phyloP scores from a whole-genome alignment of 2,888 invertebrate genomes.

The Orchesellides sinensis region DNA sequence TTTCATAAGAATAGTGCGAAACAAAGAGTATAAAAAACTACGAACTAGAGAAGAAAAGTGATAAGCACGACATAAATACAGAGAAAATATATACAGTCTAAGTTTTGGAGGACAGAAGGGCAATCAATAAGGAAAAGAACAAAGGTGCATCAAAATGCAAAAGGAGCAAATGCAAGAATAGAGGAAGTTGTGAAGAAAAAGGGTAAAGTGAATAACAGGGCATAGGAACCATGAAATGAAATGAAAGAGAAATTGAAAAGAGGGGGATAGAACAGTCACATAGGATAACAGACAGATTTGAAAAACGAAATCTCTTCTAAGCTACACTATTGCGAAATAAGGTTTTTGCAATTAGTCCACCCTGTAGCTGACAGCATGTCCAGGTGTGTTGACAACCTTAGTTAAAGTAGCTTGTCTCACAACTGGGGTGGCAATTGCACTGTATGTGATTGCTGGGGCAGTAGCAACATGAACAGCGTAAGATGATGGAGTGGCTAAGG shows the following conservation, averaged over 20 bases:
- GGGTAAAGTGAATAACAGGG: too few relatives aligned
- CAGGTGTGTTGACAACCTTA: constrained; percentile 77
- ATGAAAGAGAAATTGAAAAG: background rate
- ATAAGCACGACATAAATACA: too few relatives aligned
- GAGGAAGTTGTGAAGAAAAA: too few relatives aligned
- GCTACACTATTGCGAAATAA: too few relatives aligned
- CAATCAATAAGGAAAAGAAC: too few relatives aligned
- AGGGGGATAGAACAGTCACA: constrained; percentile 26
- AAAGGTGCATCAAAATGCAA: background rate
- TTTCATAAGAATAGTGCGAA: too few relatives aligned
- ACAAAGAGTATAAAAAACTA: too few relatives aligned
- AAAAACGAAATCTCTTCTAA: too few relatives aligned
- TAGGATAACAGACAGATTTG: background rate
- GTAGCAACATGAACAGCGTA: constrained; percentile 14
- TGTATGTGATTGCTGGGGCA: constrained; percentile 33
- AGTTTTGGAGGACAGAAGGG: too few relatives aligned
- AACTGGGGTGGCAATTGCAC: constrained; percentile 32
- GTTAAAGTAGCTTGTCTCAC: constrained; percentile 76
- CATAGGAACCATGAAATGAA: background rate
- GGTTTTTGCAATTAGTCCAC: constrained; percentile 76
- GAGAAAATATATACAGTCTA: too few relatives aligned
- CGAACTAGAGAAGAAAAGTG: too few relatives aligned
- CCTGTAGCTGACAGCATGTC: constrained; percentile 77
- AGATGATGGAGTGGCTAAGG: background rate
- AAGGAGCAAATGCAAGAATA: background rate